Percentiles rank a stretch among this genome's conserved stretches.
Conservation (phyloP, 1,140 invertebrate species). For the Zaprionus ornatus region DNA sequence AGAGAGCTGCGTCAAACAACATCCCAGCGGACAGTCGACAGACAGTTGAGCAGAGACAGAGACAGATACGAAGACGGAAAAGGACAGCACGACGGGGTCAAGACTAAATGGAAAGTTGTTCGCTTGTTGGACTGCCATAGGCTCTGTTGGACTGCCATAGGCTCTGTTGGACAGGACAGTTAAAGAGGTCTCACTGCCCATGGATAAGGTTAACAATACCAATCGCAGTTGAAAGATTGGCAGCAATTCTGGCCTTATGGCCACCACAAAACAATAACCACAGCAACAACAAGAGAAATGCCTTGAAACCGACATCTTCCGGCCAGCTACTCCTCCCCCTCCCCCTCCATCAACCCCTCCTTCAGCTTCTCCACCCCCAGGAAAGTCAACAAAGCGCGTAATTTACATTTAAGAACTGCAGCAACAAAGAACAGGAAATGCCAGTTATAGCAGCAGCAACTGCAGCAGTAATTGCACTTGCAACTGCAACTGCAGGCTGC, state of each 20-base stretch:
- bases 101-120: background rate
- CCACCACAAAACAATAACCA: background rate
- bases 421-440: slow-evolving; percentile 75
- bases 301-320: slow-evolving; percentile 11
- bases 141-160: background rate
- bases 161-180: background rate
- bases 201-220: slow-evolving; percentile 12
- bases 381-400: slow-evolving; percentile 78
- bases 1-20: slow-evolving; percentile 54
- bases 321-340: background rate
- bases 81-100: slow-evolving; percentile 33
- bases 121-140: background rate
- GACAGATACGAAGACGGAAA: slow-evolving; percentile 49
- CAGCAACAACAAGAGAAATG: slow-evolving; percentile 24
- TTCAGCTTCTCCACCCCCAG: slow-evolving; percentile 6
- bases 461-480: slow-evolving; percentile 38
- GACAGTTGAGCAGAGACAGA: slow-evolving; percentile 39
- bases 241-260: slow-evolving; percentile 15
- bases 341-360: background rate
- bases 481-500: slow-evolving; percentile 52
- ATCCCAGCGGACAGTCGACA: slow-evolving; percentile 51
- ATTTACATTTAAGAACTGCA: slow-evolving; percentile 78
- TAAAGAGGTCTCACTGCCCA: background rate
- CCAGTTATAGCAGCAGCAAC: slow-evolving; percentile 43
- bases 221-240: slow-evolving; percentile 14